A percentile compares a stretch with the other conserved stretches of the same genome.
These are phyloP conservation scores for Lasioglossum vierecki DNA, from an alignment of 2,888 invertebrate species.

Conservation along the genomic window DNA sequence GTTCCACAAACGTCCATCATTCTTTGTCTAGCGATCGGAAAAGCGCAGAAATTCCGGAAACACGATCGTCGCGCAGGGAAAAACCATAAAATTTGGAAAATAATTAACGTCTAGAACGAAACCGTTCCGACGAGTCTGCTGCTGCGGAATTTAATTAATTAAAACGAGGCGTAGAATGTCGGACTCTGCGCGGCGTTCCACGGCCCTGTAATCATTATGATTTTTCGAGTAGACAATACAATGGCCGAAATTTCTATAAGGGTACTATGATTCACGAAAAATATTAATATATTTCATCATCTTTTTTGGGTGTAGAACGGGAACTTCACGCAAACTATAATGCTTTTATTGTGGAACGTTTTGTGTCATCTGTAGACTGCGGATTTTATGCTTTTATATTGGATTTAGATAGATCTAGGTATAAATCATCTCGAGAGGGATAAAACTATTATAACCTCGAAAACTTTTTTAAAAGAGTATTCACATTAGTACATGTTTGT, in stretches of 20 bases:
- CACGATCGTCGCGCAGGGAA: neutral
- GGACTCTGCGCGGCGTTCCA: neutral
- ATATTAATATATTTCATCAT: neutral
- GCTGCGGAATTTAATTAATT: constrained; percentile 19
- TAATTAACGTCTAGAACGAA: neutral
- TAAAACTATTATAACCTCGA: too few species aligned
- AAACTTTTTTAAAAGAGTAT: too few species aligned
- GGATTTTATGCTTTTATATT: neutral
- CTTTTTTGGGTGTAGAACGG: neutral
- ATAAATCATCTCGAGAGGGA: too few species aligned
- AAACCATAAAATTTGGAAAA: neutral
- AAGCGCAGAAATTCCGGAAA: neutral
- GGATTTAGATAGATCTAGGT: too few species aligned
- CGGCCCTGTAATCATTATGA: constrained; percentile 26
- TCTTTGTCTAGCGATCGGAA: neutral
- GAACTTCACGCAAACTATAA: neutral
- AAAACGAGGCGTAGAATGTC: constrained; percentile 7
- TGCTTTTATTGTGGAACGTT: neutral
- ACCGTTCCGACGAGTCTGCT: neutral
- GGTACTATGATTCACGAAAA: neutral
- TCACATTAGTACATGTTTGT: too few species aligned
- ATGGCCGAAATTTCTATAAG: neutral
- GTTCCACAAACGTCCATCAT: neutral
- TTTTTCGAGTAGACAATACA: constrained; percentile 36
- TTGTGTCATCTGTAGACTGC: too few species aligned